Base-by-base conservation (phyloP, 1,140 invertebrate genomes). In the Bathynomus jamesi region DNA sequence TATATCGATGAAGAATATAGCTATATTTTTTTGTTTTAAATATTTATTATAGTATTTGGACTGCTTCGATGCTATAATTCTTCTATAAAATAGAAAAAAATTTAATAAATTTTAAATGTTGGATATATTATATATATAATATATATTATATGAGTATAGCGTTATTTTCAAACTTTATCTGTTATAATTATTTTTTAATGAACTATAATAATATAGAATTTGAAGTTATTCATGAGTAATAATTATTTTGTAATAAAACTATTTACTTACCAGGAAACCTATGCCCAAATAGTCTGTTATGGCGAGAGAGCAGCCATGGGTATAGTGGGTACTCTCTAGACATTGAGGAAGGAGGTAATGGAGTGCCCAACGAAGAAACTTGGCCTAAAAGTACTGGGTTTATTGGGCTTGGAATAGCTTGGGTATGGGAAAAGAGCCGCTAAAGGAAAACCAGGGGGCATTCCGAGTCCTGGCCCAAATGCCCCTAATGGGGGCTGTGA, bases 301-400 rank as follows among this genome's bases (percentile, higher is more conserved):
- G 92, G 78, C 93, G 86, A 67, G 91, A 92, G 4, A 95, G 83
- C 3, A 95, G 84, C 94, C 94, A 96, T 0, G 93, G 93, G 81
- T 95, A 95, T 11, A 95, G 84, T 28, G 92, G 91, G 61, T 76
- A 76, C 60, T 76, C 71, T 11, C 75, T 53, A 0, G 69, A 71
- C 28, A 69, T 64, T n/a, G 65, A 27, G 5, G 70, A 53, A 13
- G 74, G 75, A 4, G 71, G 75, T 46, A 76, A n/a, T n/a, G 71
- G 75, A 60, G 71, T 67, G 0, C 75, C 75, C 27, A 76, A 60
- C 7, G 40, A 29, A 8, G 32, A 40, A 8, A 40, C 17, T 40
- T 40, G 32, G 7, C 32, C 32, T 17, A 40, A 40, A 40, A 40
- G 32, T 17, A 40, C 17, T 40, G 32, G 32, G 32, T 40, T 40